Evolutionary conservation across 2,113 vertebrate genomes (phyloP).

Genomic region (Gymnocephalus cernua): DNA sequence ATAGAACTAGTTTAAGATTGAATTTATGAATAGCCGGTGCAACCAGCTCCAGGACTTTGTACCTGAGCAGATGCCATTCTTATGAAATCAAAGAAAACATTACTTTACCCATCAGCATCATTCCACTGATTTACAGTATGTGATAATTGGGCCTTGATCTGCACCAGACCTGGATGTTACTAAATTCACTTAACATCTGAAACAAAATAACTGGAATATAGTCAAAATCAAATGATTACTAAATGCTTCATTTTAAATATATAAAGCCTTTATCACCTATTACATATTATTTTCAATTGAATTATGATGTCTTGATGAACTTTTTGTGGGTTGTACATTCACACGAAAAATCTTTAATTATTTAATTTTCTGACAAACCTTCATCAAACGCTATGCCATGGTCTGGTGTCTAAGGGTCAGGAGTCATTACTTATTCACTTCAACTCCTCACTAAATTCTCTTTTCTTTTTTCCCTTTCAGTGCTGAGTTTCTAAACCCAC

Average conservation of each 20-base stretch:
- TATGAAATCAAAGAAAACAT: conserved; percentile 27
- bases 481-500: conserved; percentile 84
- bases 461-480: conserved; percentile 73
- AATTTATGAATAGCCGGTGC: neutral
- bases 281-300: neutral
- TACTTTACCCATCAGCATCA: conserved; percentile 46
- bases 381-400: neutral
- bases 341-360: neutral
- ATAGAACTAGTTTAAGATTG: neutral
- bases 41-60: neutral
- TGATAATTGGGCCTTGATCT: neutral
- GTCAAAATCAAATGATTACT: neutral
- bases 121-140: neutral
- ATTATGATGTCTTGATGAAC: neutral
- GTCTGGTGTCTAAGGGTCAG: conserved; percentile 45
- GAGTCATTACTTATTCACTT: neutral
- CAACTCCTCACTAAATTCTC: conserved; percentile 49
- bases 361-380: neutral
- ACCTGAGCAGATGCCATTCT: neutral
- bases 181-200: neutral
- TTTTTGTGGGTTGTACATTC: neutral
- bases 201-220: neutral
- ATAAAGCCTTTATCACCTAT: neutral
- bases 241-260: neutral
- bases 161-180: conserved; percentile 35